Base-by-base conservation (phyloP, 2,797 vertebrate species). In the Spea hammondii region DNA sequence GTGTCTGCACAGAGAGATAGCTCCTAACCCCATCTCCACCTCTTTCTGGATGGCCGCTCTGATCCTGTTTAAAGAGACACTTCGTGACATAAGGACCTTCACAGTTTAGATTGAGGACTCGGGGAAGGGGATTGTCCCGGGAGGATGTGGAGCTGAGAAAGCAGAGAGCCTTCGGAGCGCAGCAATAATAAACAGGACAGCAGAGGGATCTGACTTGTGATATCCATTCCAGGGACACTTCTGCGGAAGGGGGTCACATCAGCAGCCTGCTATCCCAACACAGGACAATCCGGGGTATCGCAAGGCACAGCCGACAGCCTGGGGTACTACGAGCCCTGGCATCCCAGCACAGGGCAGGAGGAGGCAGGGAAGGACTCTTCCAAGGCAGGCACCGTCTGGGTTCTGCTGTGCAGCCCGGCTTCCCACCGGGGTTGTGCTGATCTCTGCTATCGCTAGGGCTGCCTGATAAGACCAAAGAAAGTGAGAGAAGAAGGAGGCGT, bases 61-160 rank as follows among this genome's bases (percentile, higher is more conserved):
- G 88, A 88, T 90, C 82, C 84, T 81, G 90, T 86, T 88, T 88
- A 88, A 89, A 87, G 90, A 90, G 90, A 93, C 91, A 91, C 89
- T 89, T 80, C 87, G 75, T 78, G 86, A 86, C 89, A 88, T 80
- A 82, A 87, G 88, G 86, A 85, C 88, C 86, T 79, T 72, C 87
- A 72, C 79, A 70, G 77, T 17, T 73, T 12, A 12, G n/a, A 6
- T 45, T 60, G 51, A 65, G 45, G 65, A 60, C n/a, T 53, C 59
- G 8, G 32, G n/a, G 49, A 46, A 77, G 65, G 67, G 67, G 17
- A 55, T 57, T 12, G 46, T 65, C 64, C 59, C 77, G 50, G 89
- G 83, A 90, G 91, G 90, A 86, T 82, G 84, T 49, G 10, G 80
- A 76, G 70, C 54, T 60, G 13, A 82, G 79, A 78, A 65, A 66